Evolutionary conservation across 2,888 invertebrate species (phyloP).

Genomic region (Crepidodera aurea): DNA sequence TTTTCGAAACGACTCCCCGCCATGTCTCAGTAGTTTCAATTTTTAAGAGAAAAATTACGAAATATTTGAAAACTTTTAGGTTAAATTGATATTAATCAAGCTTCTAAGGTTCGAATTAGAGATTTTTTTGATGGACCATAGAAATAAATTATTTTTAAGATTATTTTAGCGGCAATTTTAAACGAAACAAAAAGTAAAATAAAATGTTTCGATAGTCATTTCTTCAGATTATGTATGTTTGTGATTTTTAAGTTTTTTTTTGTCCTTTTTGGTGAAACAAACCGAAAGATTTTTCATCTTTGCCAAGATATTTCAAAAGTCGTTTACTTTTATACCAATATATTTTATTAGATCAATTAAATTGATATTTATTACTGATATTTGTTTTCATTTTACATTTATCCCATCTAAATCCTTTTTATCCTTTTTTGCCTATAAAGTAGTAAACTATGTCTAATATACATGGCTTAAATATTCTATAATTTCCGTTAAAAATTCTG

Average conservation of each 20-base stretch:
- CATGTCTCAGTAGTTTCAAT: no score
- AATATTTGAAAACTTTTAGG: no score
- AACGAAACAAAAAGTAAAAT: neutral
- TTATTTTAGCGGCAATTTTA: neutral
- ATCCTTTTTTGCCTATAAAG: no score
- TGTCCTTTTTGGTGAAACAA: neutral
- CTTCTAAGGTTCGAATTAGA: no score
- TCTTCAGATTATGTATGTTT: constrained; percentile 1
- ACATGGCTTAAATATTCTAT: no score
- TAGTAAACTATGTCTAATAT: no score
- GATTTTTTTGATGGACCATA: no score
- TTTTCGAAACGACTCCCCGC: constrained; percentile 68
- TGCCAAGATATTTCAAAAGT: constrained; percentile 35
- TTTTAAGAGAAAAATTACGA: no score
- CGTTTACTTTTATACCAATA: constrained; percentile 38
- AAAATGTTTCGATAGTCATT: constrained; percentile 1
- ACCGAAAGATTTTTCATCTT: constrained; percentile 14
- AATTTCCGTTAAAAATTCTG: no score
- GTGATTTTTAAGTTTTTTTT: constrained; percentile 4
- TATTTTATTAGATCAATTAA: constrained; percentile 39
- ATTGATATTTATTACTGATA: constrained; percentile 34
- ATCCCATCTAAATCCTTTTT: no score
- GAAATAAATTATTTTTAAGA: neutral
- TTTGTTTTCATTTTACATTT: neutral
- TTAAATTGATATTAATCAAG: no score